Base-by-base conservation (phyloP, 2,113 vertebrate species). In the Heterocephalus glaber region DNA sequence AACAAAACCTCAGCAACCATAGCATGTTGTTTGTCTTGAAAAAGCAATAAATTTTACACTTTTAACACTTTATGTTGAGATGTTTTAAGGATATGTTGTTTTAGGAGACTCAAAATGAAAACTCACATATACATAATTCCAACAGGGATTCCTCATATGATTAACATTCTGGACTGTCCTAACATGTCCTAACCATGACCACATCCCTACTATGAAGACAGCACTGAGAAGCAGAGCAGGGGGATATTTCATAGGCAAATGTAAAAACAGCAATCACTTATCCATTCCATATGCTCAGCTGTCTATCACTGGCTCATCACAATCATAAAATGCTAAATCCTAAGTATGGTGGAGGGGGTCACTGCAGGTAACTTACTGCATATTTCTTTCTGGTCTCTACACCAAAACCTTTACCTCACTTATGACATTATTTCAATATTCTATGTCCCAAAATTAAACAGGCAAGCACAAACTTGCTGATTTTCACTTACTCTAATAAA, bases 71-170 rank as follows among this genome's bases (percentile, higher is more conserved):
- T 92, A 87, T 38, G 58, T 35, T 87, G 52, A 95, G 61, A 66
- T 85, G 35, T 80, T 96, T 85, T 92, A 92, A 92, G 19, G 13
- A 79, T 74, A 84, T 74, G 92, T 86, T 93, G 20, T 89, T 93
- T 41, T 14, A 60, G n/a, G 60, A 65, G 66, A 87, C 54, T 90
- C 41, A 94, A 90, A 97, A 81, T 20, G 61, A 90, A 68, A 63
- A 91, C 16, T 35, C 6, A 41, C 5, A 74, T 3, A 68, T 11
- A 5, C 10, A 56, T 72, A 56, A 60, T 60, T 7, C 12, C 66
- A 82, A 17, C 30, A 85, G 63, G 49, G 68, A 81, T 81, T 82
- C 77, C 58, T 66, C 61, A 24, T 7, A 5, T 33, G 49, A 66
- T 76, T 65, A 52, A 72, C 41, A 90, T 13, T 56, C 12, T 82